Evolutionary conservation across 1,140 invertebrate genomes (phyloP).

Genomic region (Parapsyche elsis): DNA sequence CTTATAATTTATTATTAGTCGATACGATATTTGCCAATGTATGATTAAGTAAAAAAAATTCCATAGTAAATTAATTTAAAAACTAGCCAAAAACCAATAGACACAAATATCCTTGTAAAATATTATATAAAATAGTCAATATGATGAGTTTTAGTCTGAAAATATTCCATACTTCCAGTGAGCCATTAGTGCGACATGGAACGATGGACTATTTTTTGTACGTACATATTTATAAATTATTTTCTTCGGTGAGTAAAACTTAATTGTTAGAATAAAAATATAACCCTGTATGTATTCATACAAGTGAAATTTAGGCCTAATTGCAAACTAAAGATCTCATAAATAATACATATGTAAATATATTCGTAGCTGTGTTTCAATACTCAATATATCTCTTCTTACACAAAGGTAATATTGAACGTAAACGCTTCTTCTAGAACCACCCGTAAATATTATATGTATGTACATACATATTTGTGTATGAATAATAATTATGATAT

Average conservation of each 20-base stretch:
- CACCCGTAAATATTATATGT: no score
- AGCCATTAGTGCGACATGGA: no score
- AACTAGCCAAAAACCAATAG: neutral
- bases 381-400: no score
- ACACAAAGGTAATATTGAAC: no score
- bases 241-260: neutral
- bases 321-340: conserved; percentile 10
- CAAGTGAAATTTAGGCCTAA: conserved; percentile 17
- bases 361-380: no score
- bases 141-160: conserved; percentile 6
- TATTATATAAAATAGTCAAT: neutral
- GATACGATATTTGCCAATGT: neutral
- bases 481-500: no score
- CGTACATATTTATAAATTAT: no score
- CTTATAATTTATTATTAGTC: conserved; percentile 9
- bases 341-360: no score
- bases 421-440: no score
- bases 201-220: no score
- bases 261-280: neutral
- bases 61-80: no score
- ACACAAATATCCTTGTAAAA: neutral
- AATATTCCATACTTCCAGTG: neutral
- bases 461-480: no score
- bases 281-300: neutral
- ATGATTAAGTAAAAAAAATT: neutral